Conservation (phyloP, 37 sponge, comb jelly and placozoan species). For the Cliona cf. orientalis region DNA sequence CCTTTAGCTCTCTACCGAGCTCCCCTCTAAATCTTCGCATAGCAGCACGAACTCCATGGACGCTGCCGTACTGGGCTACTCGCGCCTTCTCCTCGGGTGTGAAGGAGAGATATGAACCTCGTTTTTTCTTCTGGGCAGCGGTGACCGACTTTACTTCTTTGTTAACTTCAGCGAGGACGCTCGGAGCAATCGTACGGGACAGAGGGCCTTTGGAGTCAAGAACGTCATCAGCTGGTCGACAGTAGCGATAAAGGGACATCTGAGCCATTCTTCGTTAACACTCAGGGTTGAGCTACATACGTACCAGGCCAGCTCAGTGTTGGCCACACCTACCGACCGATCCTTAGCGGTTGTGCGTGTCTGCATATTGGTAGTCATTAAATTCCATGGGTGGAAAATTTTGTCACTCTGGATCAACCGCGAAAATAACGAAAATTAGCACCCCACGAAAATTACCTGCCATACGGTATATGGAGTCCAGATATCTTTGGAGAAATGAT, state of each 20-base stretch:
- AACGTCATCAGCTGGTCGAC: neutral
- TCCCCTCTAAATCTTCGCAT: neutral
- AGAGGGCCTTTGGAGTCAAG: neutral
- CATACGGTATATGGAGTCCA: neutral
- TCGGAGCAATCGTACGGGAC: neutral
- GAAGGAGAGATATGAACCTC: slow-evolving; percentile 37
- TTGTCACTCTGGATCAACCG: no score
- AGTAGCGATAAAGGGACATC: no score
- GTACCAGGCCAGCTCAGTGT: no score
- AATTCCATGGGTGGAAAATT: no score
- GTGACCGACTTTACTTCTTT: neutral
- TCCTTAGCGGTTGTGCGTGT: no score
- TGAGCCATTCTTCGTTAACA: no score
- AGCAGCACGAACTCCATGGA: slow-evolving; percentile 27
- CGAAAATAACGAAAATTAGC: slow-evolving; percentile 10
- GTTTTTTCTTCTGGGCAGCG: slow-evolving; percentile 3
- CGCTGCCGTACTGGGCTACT: slow-evolving; percentile 31
- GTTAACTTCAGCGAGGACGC: neutral
- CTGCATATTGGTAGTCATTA: no score
- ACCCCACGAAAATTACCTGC: slow-evolving; percentile 1
- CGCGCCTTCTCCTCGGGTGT: slow-evolving; percentile 46
- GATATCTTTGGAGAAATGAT: no score
- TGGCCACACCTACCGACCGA: no score
- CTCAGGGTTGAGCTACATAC: no score
- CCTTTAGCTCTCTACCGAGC: neutral